These are phyloP conservation scores for Orthonychiurus folsomi DNA, from an alignment of 2,888 invertebrate genomes.

Conservation along the genomic window DNA sequence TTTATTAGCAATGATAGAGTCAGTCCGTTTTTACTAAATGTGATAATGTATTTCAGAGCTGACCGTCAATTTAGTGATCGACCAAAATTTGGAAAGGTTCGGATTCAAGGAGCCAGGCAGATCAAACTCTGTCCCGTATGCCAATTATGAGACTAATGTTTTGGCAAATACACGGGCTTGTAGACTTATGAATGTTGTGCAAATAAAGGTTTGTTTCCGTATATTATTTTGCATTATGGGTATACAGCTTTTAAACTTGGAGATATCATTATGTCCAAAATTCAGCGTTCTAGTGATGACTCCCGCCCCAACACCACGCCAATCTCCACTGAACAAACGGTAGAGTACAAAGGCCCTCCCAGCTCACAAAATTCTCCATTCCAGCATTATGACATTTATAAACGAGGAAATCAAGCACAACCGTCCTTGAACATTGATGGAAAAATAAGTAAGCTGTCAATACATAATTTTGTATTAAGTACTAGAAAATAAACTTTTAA, in stretches of 20 bases:
- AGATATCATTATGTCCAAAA: too few relatives aligned
- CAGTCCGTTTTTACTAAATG: too few relatives aligned
- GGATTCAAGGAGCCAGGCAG: background rate
- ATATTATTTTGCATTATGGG: background rate
- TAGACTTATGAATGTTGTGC: too few relatives aligned
- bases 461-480: too few relatives aligned
- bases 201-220: background rate
- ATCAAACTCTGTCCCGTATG: too few relatives aligned
- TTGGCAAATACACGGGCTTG: too few relatives aligned
- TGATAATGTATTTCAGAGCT: background rate
- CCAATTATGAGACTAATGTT: background rate
- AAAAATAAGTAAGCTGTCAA: slow-evolving; percentile 8
- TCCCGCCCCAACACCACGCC: background rate
- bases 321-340: background rate
- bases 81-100: background rate
- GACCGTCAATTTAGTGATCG: background rate
- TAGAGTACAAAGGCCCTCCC: background rate
- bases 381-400: background rate
- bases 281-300: background rate
- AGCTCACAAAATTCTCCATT: background rate
- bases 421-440: background rate
- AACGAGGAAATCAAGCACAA: background rate
- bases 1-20: too few relatives aligned
- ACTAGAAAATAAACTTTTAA: too few relatives aligned
- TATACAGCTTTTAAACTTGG: too few relatives aligned